These are phyloP conservation scores for Erythrolamprus reginae DNA, from an alignment of 2,113 vertebrate genomes.

Conservation along the genomic window DNA sequence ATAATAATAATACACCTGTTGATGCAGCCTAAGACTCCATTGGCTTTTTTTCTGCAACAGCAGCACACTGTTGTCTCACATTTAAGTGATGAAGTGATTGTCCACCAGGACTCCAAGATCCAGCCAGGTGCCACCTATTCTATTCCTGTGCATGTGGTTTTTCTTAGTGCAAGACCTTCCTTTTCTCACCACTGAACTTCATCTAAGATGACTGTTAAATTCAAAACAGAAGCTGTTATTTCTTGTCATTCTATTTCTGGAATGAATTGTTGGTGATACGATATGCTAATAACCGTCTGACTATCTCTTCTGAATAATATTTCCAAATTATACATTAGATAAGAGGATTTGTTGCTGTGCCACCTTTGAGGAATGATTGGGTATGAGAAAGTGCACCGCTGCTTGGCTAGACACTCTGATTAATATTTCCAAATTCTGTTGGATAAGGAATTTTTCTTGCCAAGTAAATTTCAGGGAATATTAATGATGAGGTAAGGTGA, in stretches of 20 bases:
- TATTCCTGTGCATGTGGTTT: background rate
- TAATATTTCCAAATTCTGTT: constrained; percentile 5
- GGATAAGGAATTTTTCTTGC: background rate
- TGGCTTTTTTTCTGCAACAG: background rate
- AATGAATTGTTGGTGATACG: background rate
- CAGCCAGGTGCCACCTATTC: background rate
- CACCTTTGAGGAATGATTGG: background rate
- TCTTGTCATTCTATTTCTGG: background rate
- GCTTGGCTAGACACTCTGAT: constrained; percentile 2
- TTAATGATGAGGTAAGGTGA: background rate
- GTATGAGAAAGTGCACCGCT: background rate
- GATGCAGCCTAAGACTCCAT: background rate
- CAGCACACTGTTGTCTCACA: background rate
- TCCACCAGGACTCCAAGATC: background rate
- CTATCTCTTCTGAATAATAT: background rate
- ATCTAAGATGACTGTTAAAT: background rate
- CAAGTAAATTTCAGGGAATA: background rate
- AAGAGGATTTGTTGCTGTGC: background rate
- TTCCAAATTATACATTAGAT: background rate
- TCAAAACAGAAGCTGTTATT: background rate
- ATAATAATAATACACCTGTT: background rate
- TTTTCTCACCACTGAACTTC: background rate
- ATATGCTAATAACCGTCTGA: constrained; percentile 1
- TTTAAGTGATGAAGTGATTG: background rate
- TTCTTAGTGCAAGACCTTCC: background rate